Evolutionary conservation across 2,888 invertebrate species (phyloP), one percentile per base, ranked within the genome.

Genomic region (Chromoteleia sp.): DNA sequence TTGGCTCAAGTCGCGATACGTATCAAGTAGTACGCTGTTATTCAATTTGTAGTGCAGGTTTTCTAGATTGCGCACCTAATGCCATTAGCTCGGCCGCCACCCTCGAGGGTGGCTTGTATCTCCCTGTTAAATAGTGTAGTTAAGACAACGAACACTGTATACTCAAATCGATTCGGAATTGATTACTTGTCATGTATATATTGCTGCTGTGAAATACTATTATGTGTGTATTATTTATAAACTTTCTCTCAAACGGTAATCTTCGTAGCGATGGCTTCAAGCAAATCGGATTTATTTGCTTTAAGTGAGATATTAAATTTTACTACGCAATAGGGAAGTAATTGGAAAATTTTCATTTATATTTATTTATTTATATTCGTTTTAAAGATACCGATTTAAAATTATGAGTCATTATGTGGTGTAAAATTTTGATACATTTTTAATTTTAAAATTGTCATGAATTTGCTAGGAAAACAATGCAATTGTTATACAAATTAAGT

Each of bases 31-130:
- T 82, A 84, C 83, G 83, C 81, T 85, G 86, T 89, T 88, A 89
- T 89, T 89, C 87, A 89, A 89, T 89, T 89, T 89, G 86, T 86
- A 82, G 85, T 85, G 84, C 85, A 83, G 88, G 87, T 86, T 86
- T 85, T 87, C 87, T 89, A 88, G 89, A 89, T 89, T 89, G 89
- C 88, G 86, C 87, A 86, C 87, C 88, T 89, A 89, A 89, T 88
- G 85, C 84, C 85, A 87, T 89, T 89, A 89, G 76, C 78, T 77
- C 73, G 54, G 39, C 79, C 76, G 76, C 73, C 68, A 81, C 52
- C 54, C 80, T 52, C 39, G 30, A 61, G 65, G 25, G n/a, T n/a
- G n/a, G 36, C 61, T 52, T 71, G 74, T 58, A 65, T 70, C 50
- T 73, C 63, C 29, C 39, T 58, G 65, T 79, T 82, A 52, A 73